These are phyloP conservation scores for Melipona bicolor DNA, from an alignment of 2,888 invertebrate species.

Conservation along the genomic window DNA sequence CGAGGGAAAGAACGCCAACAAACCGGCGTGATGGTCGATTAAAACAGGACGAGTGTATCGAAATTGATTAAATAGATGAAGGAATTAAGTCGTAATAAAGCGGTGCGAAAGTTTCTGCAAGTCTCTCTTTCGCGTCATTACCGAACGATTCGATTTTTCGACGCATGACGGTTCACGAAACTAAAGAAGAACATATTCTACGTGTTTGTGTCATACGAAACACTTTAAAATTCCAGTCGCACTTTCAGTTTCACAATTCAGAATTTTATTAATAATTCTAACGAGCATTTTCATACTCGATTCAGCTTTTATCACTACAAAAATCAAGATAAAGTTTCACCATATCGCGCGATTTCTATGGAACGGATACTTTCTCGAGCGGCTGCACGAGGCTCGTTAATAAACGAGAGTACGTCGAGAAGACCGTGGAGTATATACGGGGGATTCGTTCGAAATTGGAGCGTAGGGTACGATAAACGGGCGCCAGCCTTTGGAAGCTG, in stretches of 20 bases:
- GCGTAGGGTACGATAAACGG: constrained; percentile 4
- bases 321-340: neutral
- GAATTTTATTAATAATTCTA: too few relatives aligned
- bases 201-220: too few relatives aligned
- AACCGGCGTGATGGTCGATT: constrained; percentile 32
- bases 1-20: constrained; percentile 18
- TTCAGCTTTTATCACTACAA: too few relatives aligned
- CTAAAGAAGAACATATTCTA: too few relatives aligned
- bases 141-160: too few relatives aligned
- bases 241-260: too few relatives aligned
- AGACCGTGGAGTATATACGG: neutral
- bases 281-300: too few relatives aligned
- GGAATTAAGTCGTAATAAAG: neutral
- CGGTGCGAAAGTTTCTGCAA: neutral
- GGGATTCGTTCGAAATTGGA: neutral
- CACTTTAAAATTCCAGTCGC: too few relatives aligned
- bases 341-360: neutral
- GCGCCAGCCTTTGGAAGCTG: neutral
- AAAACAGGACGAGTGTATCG: neutral
- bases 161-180: too few relatives aligned
- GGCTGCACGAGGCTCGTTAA: neutral
- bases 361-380: neutral
- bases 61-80: neutral
- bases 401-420: neutral
- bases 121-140: too few relatives aligned